Evolutionary conservation across 2,888 invertebrate species (phyloP).

Genomic region (Andrena haemorrhoa): DNA sequence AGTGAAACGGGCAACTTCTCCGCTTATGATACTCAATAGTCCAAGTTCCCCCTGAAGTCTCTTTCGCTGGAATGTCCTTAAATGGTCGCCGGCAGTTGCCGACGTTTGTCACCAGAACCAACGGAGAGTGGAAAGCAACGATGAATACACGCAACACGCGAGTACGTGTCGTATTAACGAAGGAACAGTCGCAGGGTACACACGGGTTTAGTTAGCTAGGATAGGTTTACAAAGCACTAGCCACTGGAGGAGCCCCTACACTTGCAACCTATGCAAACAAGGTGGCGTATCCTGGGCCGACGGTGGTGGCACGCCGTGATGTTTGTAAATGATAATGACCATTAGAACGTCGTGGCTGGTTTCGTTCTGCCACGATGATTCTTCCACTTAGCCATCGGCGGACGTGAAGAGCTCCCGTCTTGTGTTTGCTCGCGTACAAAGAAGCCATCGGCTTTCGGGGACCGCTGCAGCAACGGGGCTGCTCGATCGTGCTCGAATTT

Average conservation of each 20-base stretch:
- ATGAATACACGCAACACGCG: slow-evolving; percentile 37
- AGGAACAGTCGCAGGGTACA: slow-evolving; percentile 53
- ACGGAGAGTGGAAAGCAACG: slow-evolving; percentile 17
- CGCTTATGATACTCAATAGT: background rate
- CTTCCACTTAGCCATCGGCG: slow-evolving; percentile 78
- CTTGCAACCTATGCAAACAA: slow-evolving; percentile 70
- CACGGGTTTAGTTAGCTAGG: slow-evolving; percentile 65
- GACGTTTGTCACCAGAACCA: slow-evolving; percentile 22
- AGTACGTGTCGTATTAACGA: slow-evolving; percentile 45
- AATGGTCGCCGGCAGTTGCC: background rate
- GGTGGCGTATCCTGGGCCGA: slow-evolving; percentile 48
- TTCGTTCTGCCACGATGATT: slow-evolving; percentile 73
- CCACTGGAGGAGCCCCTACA: slow-evolving; percentile 69
- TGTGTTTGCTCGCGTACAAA: slow-evolving; percentile 71
- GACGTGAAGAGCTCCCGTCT: slow-evolving; percentile 80
- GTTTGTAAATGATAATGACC: slow-evolving; percentile 79
- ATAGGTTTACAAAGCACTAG: slow-evolving; percentile 71
- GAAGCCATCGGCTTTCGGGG: slow-evolving; percentile 24
- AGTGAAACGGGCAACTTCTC: background rate
- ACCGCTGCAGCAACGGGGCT: background rate
- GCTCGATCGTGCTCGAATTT: slow-evolving; percentile 17
- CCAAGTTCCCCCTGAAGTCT: background rate
- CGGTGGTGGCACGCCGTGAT: slow-evolving; percentile 42
- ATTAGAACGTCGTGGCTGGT: slow-evolving; percentile 71
- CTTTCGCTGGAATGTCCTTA: background rate